phyloP scores from a whole-genome alignment of 2,888 invertebrate genomes.

The Nebria brevicollis region DNA sequence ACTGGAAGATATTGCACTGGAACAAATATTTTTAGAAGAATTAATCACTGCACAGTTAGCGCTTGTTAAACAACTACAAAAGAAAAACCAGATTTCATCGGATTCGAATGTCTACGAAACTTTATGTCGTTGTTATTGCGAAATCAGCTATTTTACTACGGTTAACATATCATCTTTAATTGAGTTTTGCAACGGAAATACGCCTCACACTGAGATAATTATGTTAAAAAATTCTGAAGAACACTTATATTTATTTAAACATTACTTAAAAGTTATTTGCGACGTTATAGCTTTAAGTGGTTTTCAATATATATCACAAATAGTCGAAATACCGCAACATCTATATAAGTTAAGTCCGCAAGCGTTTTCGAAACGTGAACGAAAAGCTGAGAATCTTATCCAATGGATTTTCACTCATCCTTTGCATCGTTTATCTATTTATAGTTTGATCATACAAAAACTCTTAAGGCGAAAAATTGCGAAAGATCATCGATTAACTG shows the following conservation, averaged over 20 bases:
- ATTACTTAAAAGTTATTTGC: constrained; percentile 76
- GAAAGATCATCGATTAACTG: constrained; percentile 66
- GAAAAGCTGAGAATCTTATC: constrained; percentile 68
- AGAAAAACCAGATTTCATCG: constrained; percentile 67
- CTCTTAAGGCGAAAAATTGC: constrained; percentile 63
- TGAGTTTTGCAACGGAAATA: constrained; percentile 74
- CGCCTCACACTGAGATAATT: constrained; percentile 73
- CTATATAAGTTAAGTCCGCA: constrained; percentile 55
- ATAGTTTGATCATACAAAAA: constrained; percentile 71
- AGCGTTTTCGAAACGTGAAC: constrained; percentile 57
- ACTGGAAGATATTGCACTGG: constrained; percentile 61
- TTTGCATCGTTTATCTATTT: constrained; percentile 70
- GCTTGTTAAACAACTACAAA: constrained; percentile 73
- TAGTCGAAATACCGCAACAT: constrained; percentile 70
- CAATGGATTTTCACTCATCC: constrained; percentile 71
- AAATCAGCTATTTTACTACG: constrained; percentile 75
- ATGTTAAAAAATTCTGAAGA: constrained; percentile 78
- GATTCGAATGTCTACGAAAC: constrained; percentile 73
- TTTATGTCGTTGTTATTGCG: constrained; percentile 74
- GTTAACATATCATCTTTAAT: constrained; percentile 75
- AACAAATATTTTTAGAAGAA: constrained; percentile 78
- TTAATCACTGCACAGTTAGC: constrained; percentile 71
- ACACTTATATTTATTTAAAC: constrained; percentile 75
- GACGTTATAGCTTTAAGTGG: constrained; percentile 79
- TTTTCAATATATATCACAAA: constrained; percentile 72